Evolutionary conservation across 2,113 vertebrate species (phyloP).

Genomic region (Oryzias javanicus): DNA sequence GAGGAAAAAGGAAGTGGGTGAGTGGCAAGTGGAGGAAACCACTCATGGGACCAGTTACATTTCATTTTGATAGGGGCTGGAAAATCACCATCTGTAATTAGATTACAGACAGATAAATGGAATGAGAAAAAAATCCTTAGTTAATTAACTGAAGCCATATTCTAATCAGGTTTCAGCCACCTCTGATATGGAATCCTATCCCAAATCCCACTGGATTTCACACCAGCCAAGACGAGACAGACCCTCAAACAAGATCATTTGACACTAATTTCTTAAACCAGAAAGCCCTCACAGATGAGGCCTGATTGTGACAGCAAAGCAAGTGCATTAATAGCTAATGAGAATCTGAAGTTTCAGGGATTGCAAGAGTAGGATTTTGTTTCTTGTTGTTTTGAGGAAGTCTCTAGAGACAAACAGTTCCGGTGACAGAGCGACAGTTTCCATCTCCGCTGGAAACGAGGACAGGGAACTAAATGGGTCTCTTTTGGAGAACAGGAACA

Average conservation of each 20-base stretch:
- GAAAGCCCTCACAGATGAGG: conserved; percentile 66
- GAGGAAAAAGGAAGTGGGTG: conserved; percentile 18
- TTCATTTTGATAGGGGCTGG: conserved; percentile 65
- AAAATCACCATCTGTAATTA: conserved; percentile 74
- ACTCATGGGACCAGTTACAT: conserved; percentile 62
- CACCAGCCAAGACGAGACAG: conserved; percentile 48
- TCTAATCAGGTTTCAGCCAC: conserved; percentile 72
- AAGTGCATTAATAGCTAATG: conserved; percentile 45
- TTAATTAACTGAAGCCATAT: conserved; percentile 78
- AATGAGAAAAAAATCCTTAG: conserved; percentile 45
- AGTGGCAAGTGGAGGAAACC: conserved; percentile 22
- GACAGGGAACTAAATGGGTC: conserved; percentile 43
- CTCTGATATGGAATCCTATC: conserved; percentile 61
- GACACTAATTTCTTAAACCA: conserved; percentile 73
- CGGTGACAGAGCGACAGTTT: conserved; percentile 31
- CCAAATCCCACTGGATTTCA: conserved; percentile 54
- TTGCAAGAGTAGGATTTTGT: conserved; percentile 12
- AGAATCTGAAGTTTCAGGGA: conserved; percentile 12
- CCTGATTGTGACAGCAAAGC: conserved; percentile 57
- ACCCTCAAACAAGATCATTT: conserved; percentile 71
- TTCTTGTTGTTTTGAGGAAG: conserved; percentile 34
- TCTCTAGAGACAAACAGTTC: conserved; percentile 35
- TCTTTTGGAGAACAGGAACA: conserved; percentile 34
- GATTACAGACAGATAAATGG: conserved; percentile 67
- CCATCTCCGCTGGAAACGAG: conserved; percentile 56